Evolutionary conservation across 2,113 vertebrate genomes (phyloP), one percentile per base, ranked within the genome.

Genomic region (Xenus cinereus): DNA sequence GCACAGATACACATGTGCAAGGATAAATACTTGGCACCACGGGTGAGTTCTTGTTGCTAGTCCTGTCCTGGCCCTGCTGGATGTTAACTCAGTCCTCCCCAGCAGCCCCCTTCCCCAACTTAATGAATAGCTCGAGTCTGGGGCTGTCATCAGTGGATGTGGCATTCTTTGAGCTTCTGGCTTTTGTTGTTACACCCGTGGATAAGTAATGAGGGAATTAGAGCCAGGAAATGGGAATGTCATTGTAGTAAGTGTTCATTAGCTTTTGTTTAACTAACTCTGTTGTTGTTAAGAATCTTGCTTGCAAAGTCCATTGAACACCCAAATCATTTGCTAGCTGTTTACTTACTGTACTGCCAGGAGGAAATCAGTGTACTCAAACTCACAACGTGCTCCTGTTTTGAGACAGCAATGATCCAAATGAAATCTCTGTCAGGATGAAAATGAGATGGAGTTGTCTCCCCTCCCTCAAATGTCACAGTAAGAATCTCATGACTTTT

Each of bases 171-270:
- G 51, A 85, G 19, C 81, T 94, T 72, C 83, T 89, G 12, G 10
- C 22, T 90, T 86, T 92, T n/a, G 27, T 56, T 72, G 51, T 87
- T 80, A 24, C 24, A 74, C 30, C 73, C 95, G 62, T 15, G 23
- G 90, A 81, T 93, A 89, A 95, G 16, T 89, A 83, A 93, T 92
- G 69, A 84, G 57, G 85, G n/a, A 93, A 93, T 95, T 95, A 84
- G 85, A 64, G 43, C 46, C 32, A 87, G 59, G 80, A 95, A 80
- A 72, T 68, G 53, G 50, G 71, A 92, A 74, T 72, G 63, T 81
- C 94, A 84, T 89, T 81, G 80, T 83, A 43, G 35, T 81, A 94
- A 79, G 54, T 68, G 59, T 87, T 91, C 27, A 87, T 69, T 95
- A 89, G 28, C 33, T 77, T 91, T 94, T 95, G 48, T 69, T 96